Conservation (phyloP, 2,113 vertebrate species). For the Alouatta palliata region DNA sequence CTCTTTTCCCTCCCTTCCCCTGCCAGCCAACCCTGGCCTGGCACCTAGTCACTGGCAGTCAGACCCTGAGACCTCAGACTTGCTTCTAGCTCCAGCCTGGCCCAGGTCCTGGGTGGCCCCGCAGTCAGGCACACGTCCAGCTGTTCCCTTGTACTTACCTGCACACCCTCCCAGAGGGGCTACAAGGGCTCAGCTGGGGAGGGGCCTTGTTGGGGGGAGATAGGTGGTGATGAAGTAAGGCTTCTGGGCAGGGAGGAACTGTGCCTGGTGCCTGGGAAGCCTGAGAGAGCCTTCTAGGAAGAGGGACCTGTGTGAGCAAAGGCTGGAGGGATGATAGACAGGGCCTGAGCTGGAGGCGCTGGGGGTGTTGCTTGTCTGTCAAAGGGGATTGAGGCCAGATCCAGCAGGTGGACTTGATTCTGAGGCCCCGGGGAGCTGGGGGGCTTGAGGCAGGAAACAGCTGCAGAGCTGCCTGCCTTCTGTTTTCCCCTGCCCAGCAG, state of each 20-base stretch:
- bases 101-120: neutral
- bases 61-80: neutral
- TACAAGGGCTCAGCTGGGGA: neutral
- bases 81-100: neutral
- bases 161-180: neutral
- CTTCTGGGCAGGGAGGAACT: neutral
- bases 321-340: neutral
- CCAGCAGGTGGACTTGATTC: neutral
- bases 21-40: neutral
- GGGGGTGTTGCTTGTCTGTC: neutral
- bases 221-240: neutral
- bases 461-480: neutral
- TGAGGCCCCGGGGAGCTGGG: neutral
- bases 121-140: neutral
- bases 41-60: neutral
- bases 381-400: neutral
- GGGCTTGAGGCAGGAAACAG: neutral
- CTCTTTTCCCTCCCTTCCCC: too few species aligned
- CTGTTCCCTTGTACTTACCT: neutral
- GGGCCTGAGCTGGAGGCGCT: neutral
- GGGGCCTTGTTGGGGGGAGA: neutral
- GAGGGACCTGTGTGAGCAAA: neutral
- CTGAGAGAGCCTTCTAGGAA: too few species aligned
- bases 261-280: neutral
- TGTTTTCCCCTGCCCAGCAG: neutral